These are phyloP conservation scores for Halcyon badia DNA, from an alignment of 2,797 vertebrate genomes.

Conservation along the genomic window DNA sequence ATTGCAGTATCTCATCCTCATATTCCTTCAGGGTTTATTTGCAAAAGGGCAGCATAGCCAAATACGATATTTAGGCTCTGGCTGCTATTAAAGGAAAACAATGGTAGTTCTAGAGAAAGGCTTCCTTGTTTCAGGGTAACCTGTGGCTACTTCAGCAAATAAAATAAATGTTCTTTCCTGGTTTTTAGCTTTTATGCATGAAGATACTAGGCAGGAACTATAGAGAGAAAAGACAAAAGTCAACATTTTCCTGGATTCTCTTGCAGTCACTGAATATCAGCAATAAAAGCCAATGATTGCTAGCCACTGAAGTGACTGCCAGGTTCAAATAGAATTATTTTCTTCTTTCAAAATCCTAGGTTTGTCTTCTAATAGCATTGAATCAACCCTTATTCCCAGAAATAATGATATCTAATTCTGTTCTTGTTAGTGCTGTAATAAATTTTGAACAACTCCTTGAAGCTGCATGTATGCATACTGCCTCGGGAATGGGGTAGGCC, in stretches of 20 bases:
- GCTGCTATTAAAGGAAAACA: constrained; percentile 56
- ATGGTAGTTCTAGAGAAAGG: constrained; percentile 1
- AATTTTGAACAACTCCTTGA: background rate
- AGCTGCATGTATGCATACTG: background rate
- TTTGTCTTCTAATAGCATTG: background rate
- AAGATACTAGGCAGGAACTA: background rate
- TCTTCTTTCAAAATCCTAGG: background rate
- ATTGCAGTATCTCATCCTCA: constrained; percentile 25
- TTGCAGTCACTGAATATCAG: background rate
- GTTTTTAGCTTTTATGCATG: background rate
- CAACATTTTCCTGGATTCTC: background rate
- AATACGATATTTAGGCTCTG: constrained; percentile 66
- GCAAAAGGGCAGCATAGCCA: constrained; percentile 71
- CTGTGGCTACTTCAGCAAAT: background rate
- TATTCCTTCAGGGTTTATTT: constrained; percentile 71
- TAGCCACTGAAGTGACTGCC: background rate
- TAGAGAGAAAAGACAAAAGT: background rate
- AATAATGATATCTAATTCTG: background rate
- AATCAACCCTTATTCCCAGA: background rate
- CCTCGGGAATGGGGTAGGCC: background rate
- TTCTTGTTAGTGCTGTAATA: background rate
- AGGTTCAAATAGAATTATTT: background rate
- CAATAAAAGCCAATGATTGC: background rate
- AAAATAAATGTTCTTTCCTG: background rate
- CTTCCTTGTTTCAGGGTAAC: background rate